Evolutionary conservation across 2,888 invertebrate species (phyloP).

Genomic region (Choristoneura rosaceana): DNA sequence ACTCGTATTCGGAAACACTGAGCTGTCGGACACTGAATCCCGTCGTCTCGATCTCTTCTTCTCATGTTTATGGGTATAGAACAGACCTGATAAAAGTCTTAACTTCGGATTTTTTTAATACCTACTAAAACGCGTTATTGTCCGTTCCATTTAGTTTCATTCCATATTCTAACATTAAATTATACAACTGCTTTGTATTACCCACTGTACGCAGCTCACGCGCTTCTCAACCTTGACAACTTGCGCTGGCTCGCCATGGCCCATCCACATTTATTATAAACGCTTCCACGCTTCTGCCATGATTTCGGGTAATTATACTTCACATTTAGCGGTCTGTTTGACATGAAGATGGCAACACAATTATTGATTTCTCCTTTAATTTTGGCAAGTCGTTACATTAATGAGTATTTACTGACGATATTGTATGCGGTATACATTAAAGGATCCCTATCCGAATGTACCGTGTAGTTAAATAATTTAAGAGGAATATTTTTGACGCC

Average conservation of each 20-base stretch:
- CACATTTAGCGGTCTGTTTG: slow-evolving; percentile 52
- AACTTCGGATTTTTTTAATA: background rate
- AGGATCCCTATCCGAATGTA: slow-evolving; percentile 6
- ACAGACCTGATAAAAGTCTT: background rate
- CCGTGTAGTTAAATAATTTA: slow-evolving; percentile 1
- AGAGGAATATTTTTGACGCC: background rate
- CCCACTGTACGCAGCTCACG: slow-evolving; percentile 45
- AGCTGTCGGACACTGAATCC: too few species aligned
- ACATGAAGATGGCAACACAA: slow-evolving; percentile 45
- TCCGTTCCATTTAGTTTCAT: background rate
- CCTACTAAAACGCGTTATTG: background rate
- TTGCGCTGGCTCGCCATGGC: slow-evolving; percentile 50
- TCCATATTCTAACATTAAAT: slow-evolving; percentile 7
- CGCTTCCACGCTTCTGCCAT: slow-evolving; percentile 36
- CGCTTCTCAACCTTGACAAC: slow-evolving; percentile 56
- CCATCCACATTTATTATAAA: slow-evolving; percentile 53
- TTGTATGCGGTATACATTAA: slow-evolving; percentile 14
- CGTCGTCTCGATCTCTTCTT: too few species aligned
- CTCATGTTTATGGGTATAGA: too few species aligned
- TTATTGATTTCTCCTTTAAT: slow-evolving; percentile 43
- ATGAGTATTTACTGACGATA: slow-evolving; percentile 33
- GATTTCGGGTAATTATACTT: slow-evolving; percentile 54
- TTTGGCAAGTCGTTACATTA: slow-evolving; percentile 39
- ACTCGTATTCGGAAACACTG: too few species aligned
- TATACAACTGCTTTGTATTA: background rate